A percentile compares a stretch with the other conserved stretches of the same genome.
These are phyloP conservation scores for Garrulus glandarius DNA, from an alignment of 2,797 vertebrate genomes.

Conservation along the genomic window DNA sequence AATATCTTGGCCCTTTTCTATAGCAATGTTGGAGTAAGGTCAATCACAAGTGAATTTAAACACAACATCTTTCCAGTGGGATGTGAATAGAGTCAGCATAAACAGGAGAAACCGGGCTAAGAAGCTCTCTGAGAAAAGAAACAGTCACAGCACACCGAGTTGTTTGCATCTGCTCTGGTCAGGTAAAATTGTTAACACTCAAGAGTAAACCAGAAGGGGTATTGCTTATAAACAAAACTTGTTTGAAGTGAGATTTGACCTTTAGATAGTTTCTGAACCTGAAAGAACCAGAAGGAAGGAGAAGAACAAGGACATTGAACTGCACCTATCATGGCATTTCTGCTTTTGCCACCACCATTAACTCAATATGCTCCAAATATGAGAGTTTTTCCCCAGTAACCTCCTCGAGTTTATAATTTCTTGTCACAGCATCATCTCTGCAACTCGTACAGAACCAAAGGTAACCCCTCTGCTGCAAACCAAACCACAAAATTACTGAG, in stretches of 20 bases:
- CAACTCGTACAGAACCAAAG: neutral
- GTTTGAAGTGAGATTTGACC: neutral
- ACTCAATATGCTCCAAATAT: neutral
- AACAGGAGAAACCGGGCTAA: neutral
- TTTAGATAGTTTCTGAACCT: neutral
- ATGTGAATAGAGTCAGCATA: neutral
- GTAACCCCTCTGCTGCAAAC: neutral
- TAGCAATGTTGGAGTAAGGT: neutral
- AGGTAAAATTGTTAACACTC: neutral
- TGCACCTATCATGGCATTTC: neutral
- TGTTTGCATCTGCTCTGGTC: neutral
- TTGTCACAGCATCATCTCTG: neutral
- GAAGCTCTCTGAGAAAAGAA: neutral
- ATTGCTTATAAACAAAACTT: neutral
- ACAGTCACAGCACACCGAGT: neutral
- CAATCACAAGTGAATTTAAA: slow-evolving; percentile 51
- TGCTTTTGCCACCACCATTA: neutral
- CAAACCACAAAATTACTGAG: neutral
- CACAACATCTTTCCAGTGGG: neutral
- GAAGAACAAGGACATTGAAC: neutral
- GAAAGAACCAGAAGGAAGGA: neutral
- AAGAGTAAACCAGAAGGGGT: neutral
- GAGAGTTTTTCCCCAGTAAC: neutral
- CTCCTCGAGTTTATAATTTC: neutral
- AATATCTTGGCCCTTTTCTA: neutral